Percentiles rank a stretch among this genome's conserved stretches.
Conservation (phyloP, 2,113 vertebrate genomes). For the Penelope pileata region DNA sequence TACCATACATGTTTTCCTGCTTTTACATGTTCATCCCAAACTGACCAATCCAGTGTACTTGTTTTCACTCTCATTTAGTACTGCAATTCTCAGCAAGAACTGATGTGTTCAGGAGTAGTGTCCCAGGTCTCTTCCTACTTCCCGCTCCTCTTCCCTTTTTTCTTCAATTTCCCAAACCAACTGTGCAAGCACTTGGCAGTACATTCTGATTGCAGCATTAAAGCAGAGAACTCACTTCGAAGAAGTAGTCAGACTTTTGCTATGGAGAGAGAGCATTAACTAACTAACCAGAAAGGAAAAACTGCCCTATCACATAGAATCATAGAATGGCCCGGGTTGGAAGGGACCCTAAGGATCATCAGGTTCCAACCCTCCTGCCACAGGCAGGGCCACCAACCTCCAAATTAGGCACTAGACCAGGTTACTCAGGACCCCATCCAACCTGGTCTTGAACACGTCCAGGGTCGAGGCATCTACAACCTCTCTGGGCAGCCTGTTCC, state of each 20-base stretch:
- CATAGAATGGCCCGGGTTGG: no score
- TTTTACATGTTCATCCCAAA: neutral
- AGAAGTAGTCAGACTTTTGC: neutral
- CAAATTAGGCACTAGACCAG: no score
- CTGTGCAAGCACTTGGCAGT: neutral
- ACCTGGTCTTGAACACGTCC: no score
- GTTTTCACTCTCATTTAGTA: neutral
- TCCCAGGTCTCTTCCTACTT: neutral
- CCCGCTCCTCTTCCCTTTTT: neutral
- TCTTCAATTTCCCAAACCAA: slow-evolving; percentile 17
- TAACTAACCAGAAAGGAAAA: neutral
- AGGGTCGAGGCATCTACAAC: no score
- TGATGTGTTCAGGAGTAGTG: neutral
- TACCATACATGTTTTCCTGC: neutral
- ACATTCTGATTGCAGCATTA: neutral
- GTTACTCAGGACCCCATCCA: no score
- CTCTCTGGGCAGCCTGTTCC: no score
- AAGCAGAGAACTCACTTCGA: neutral
- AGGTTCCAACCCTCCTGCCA: no score
- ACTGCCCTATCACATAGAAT: neutral
- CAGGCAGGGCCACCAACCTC: no score
- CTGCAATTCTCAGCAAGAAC: slow-evolving; percentile 8
- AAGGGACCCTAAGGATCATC: no score
- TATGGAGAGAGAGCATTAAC: neutral
- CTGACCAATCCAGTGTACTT: neutral